Base-by-base conservation (phyloP, 1,140 invertebrate species). In the Apocrypta bakeri region DNA sequence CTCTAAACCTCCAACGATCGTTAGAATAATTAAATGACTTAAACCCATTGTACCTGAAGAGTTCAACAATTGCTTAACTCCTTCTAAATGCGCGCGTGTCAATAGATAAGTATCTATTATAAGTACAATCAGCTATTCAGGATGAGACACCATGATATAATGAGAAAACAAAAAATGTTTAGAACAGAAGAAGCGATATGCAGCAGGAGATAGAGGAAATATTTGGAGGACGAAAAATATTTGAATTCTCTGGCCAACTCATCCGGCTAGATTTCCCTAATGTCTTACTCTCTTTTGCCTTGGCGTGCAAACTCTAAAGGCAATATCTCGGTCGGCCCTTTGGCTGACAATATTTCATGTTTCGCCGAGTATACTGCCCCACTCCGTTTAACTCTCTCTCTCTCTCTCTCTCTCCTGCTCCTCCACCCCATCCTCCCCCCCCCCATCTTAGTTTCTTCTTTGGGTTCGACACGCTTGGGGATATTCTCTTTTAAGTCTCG, bases 231-330 rank as follows among this genome's bases (percentile, higher is more conserved):
- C 77, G 79, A 84, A 85, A 87, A 86, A 85, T 84, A 87, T 87
- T 87, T 84, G 84, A 87, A 85, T 85, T 85, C 85, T 82, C 83
- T 79, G 83, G 72, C 84, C 82, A 87, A 86, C 85, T 89, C 86
- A 86, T 89, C 86, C 83, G 75, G 85, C 86, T 85, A 88, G 88
- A 90, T 89, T 88, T 89, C 87, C 88, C 86, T 87, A 87, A 89
- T 88, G 88, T 87, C 87, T 87, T 87, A 85, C 84, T 85, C 78
- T 77, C 73, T 76, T 84, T 81, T 72, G 25, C 24, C 11, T 56
- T 74, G 76, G 76, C 84, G 79, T 79, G 83, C 83, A 83, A n/a
- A n/a, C n/a, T n/a, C n/a, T n/a, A n/a, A 83, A 84, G 74, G 80
- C 83, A 85, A 86, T 86, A 86, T 86, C 81, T 86, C 75, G 80